These are phyloP conservation scores for Spilogale gracilis DNA, from an alignment of 2,113 vertebrate genomes.

Conservation along the genomic window DNA sequence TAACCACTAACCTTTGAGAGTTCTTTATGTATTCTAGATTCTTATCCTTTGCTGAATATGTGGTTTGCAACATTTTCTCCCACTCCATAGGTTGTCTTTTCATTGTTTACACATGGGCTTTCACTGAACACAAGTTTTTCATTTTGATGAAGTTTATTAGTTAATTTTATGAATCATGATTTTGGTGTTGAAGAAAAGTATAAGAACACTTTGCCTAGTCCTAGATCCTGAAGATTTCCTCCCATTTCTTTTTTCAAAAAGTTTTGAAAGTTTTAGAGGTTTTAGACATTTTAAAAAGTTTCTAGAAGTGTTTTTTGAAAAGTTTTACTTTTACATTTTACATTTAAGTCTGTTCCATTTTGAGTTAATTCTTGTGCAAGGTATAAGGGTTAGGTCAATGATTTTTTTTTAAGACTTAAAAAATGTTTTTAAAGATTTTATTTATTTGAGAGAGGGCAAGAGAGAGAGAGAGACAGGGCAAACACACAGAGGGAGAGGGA, in stretches of 20 bases:
- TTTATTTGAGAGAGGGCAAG: neutral
- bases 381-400: neutral
- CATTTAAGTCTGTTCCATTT: neutral
- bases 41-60: neutral
- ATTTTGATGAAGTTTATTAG: neutral
- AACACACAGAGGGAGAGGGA: neutral
- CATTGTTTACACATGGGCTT: neutral
- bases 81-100: neutral
- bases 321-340: constrained; percentile 15
- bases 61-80: neutral
- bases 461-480: neutral
- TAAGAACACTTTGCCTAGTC: neutral
- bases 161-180: neutral
- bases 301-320: neutral
- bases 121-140: neutral
- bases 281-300: neutral
- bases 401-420: neutral
- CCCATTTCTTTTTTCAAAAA: neutral
- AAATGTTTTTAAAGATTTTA: neutral
- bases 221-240: neutral
- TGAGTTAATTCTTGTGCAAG: constrained; percentile 20
- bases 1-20: neutral
- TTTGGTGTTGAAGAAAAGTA: neutral
- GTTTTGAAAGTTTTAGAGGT: neutral
- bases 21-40: neutral